phyloP scores from a whole-genome alignment of 2,888 invertebrate species.

The Drosophila nr. perissopoda region DNA sequence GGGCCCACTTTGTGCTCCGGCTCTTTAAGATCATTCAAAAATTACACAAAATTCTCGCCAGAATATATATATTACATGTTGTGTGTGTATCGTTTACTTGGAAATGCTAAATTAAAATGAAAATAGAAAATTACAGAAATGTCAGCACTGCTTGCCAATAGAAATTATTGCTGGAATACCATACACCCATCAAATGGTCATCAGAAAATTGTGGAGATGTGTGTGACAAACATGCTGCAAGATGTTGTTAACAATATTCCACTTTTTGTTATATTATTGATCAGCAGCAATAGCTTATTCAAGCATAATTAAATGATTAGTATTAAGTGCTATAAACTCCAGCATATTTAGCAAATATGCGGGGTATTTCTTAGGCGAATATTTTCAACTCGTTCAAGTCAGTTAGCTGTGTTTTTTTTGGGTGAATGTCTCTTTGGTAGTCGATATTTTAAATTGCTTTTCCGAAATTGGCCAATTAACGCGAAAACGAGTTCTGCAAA shows the following conservation, averaged over 20 bases:
- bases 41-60: conserved; percentile 25
- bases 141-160: conserved; percentile 3
- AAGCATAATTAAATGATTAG: neutral
- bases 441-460: conserved; percentile 42
- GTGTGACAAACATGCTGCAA: neutral
- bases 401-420: neutral
- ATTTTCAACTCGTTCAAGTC: neutral
- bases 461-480: conserved; percentile 48
- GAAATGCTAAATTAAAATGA: conserved; percentile 37
- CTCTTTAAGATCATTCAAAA: conserved; percentile 43
- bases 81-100: conserved; percentile 17
- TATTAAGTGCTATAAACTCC: too few relatives aligned
- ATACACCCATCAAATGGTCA: neutral
- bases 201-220: neutral
- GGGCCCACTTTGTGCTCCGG: conserved; percentile 36
- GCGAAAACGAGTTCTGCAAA: conserved; percentile 14
- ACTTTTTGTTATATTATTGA: neutral
- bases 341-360: neutral
- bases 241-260: neutral
- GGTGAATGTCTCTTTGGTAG: conserved; percentile 8
- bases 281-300: neutral
- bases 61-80: neutral
- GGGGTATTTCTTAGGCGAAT: neutral
- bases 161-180: conserved; percentile 11
- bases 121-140: conserved; percentile 38